Base-by-base conservation (phyloP, 2,113 vertebrate genomes). In the Enhydra lutris region DNA sequence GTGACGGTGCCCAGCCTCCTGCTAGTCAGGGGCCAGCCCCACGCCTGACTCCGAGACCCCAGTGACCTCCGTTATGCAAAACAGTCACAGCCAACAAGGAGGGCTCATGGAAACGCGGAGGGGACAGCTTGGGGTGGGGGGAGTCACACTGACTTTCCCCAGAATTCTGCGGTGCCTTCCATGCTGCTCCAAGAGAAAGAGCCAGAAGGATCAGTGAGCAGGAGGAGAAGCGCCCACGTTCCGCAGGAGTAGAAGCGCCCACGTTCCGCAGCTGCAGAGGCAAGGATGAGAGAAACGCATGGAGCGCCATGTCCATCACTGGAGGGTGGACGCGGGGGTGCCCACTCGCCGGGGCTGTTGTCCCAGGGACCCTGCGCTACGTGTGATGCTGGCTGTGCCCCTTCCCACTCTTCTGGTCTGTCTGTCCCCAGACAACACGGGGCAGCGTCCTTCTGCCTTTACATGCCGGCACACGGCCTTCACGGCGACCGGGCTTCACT, bases 81-180 rank as follows among this genome's bases (percentile, higher is more conserved):
- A 29, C 0, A 34, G 1, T 20, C 34, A 5, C 1, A 6, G 50
- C 23, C 14, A 26, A 24, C 4, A 8, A 61, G 36, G 67, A 59
- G 0, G 59, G 5, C 39, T 5, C 11, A 10, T 11, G 69, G 15
- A 13, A 18, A 50, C 1, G 29, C 18, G 20, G 21, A 76, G 42
- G 17, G 50, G 21, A 47, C 3, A 3, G 6, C 1, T 15, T 4
- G 1, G 0, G 1, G 0, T 4, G 26, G 7, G 2, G 0, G 18
- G 3, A 21, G 12, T 63, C n/a, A 29, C 23, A 1, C 20, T 14
- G 12, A 7, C 9, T 8, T 39, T 59, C 78, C n/a, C 73, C 21
- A 21, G 20, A 39, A 69, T 36, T 9, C n/a, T 10, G 42, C 59
- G 10, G n/a, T 47, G 36, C 15, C 20, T 50, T 57, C 74, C n/a